Evolutionary conservation across 2,113 vertebrate genomes (phyloP).

Genomic region (Probosciger aterrimus): DNA sequence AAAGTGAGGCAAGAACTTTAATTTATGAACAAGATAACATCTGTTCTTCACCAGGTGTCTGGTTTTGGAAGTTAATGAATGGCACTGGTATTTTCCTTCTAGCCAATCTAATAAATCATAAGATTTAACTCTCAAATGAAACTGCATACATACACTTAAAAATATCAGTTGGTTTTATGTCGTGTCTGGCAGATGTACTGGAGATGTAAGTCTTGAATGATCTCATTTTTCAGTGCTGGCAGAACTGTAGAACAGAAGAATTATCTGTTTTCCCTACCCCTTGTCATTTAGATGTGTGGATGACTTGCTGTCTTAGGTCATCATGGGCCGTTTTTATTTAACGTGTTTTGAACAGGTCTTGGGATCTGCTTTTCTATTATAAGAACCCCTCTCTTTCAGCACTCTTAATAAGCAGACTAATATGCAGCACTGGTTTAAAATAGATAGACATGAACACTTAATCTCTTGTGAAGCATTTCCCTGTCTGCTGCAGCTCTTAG

Average conservation of each 20-base stretch:
- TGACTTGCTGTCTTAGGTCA: neutral
- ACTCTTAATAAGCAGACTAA: neutral
- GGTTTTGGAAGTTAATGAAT: neutral
- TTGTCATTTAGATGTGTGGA: neutral
- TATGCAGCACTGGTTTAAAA: neutral
- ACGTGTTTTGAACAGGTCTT: neutral
- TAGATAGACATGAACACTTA: neutral
- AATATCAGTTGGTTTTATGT: neutral
- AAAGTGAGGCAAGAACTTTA: neutral
- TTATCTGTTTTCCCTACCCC: neutral
- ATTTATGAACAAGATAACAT: neutral
- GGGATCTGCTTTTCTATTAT: neutral
- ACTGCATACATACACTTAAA: neutral
- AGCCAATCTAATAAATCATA: neutral
- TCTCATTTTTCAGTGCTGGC: neutral
- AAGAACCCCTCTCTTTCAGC: neutral
- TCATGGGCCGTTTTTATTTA: neutral
- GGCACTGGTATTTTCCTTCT: neutral
- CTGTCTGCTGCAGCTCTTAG: neutral
- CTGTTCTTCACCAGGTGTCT: neutral
- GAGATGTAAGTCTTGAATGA: neutral
- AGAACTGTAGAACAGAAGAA: neutral
- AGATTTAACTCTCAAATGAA: neutral
- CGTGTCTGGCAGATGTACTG: neutral
- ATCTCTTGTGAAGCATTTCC: neutral